phyloP scores from a whole-genome alignment of 2,888 invertebrate species.

The Dysmachus trigonus region DNA sequence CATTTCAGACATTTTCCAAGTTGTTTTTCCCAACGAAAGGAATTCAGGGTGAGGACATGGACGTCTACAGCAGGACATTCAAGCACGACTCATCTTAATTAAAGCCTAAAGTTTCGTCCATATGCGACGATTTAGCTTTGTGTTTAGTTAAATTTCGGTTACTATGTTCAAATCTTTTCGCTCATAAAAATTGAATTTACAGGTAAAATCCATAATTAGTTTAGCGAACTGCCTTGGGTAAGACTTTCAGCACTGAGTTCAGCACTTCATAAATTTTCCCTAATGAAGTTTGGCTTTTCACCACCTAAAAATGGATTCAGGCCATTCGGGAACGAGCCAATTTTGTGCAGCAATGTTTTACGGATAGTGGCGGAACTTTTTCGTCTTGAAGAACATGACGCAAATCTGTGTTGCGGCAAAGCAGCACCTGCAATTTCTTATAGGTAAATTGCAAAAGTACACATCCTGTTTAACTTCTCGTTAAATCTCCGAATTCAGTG shows the following conservation, averaged over 20 bases:
- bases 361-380: background rate
- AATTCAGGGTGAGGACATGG: background rate
- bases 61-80: background rate
- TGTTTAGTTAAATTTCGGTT: background rate
- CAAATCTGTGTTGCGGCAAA: background rate
- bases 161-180: background rate
- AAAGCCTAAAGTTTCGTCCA: background rate
- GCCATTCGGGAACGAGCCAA: background rate
- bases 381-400: background rate
- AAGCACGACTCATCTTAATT: background rate
- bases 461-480: conserved; percentile 2
- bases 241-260: background rate
- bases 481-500: background rate
- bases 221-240: background rate
- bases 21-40: background rate
- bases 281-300: background rate
- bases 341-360: background rate
- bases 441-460: background rate
- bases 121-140: background rate
- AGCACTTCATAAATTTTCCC: conserved; percentile 1
- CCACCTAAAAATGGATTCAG: background rate
- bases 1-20: background rate
- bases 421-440: background rate
- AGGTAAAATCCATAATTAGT: background rate
- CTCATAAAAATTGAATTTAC: background rate